Percentiles rank a stretch among this genome's conserved stretches.
These are phyloP conservation scores for Whitmania pigra DNA, from an alignment of 1,140 invertebrate species.

Conservation along the genomic window DNA sequence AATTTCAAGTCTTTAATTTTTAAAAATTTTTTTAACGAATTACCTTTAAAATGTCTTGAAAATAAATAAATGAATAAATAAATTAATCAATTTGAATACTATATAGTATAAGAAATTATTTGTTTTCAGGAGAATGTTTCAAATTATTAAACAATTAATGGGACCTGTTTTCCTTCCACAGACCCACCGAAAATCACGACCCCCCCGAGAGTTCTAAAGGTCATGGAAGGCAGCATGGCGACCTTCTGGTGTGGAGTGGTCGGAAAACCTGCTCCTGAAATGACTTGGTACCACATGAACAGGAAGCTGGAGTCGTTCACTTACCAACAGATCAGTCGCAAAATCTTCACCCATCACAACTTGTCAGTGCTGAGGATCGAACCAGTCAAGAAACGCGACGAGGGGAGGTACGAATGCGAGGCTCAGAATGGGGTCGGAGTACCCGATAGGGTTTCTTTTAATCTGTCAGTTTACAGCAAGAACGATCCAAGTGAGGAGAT, in stretches of 20 bases:
- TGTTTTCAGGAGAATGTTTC: too few relatives aligned
- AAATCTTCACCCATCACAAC: constrained; percentile 2
- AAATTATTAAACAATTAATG: neutral
- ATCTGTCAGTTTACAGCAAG: neutral
- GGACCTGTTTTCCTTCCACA: neutral
- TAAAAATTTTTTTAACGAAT: too few relatives aligned
- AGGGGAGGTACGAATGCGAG: constrained; percentile 11
- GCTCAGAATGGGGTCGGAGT: neutral
- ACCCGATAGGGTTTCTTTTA: neutral
- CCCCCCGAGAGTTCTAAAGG: neutral
- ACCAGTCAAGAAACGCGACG: constrained; percentile 3
- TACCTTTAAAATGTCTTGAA: too few relatives aligned
- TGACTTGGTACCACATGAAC: neutral
- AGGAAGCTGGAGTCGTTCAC: neutral
- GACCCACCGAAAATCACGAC: constrained; percentile 2
- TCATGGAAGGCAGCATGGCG: neutral
- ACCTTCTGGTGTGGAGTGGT: neutral
- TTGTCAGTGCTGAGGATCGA: neutral
- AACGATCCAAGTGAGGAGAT: neutral
- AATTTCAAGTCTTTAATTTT: too few relatives aligned
- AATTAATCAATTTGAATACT: too few relatives aligned
- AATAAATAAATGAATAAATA: too few relatives aligned
- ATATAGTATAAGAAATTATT: too few relatives aligned
- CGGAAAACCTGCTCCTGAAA: constrained; percentile 1
- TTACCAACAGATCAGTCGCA: neutral